Evolutionary conservation across 2,797 vertebrate genomes (phyloP).

Genomic region (Gobionotothen gibberifrons): DNA sequence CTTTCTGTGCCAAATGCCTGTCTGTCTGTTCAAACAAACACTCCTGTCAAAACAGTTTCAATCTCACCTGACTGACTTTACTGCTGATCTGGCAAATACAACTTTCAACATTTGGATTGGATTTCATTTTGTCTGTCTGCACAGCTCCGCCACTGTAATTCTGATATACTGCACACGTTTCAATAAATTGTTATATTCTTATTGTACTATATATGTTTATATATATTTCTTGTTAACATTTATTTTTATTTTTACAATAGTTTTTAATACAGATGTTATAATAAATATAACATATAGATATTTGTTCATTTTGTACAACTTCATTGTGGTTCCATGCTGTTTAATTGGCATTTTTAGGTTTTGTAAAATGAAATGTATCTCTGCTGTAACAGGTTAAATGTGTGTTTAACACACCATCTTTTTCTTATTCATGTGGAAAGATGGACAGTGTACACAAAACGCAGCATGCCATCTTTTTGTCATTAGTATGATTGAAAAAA

Average conservation of each 20-base stretch:
- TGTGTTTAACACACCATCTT: slow-evolving; percentile 5
- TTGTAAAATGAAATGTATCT: neutral
- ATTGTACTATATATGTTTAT: neutral
- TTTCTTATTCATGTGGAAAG: neutral
- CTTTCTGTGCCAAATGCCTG: neutral
- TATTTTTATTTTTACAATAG: neutral
- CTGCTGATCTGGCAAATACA: slow-evolving; percentile 3
- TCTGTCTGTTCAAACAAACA: slow-evolving; percentile 11
- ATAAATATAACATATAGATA: too few species aligned
- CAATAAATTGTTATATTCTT: too few species aligned
- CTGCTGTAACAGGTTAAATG: neutral
- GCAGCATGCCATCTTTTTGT: neutral
- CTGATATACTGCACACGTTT: too few species aligned
- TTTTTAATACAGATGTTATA: too few species aligned
- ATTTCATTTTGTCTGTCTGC: neutral
- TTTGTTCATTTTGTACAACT: neutral
- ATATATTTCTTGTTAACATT: neutral
- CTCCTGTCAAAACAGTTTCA: slow-evolving; percentile 15
- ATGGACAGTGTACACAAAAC: neutral
- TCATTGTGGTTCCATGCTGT: neutral
- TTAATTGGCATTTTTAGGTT: neutral
- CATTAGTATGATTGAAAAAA: neutral
- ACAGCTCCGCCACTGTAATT: neutral
- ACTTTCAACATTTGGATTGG: neutral
- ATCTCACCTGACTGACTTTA: slow-evolving; percentile 26